A percentile compares a stretch with the other conserved stretches of the same genome.
phyloP scores from a whole-genome alignment of 2,797 vertebrate genomes.

The Fistularia commersonii region DNA sequence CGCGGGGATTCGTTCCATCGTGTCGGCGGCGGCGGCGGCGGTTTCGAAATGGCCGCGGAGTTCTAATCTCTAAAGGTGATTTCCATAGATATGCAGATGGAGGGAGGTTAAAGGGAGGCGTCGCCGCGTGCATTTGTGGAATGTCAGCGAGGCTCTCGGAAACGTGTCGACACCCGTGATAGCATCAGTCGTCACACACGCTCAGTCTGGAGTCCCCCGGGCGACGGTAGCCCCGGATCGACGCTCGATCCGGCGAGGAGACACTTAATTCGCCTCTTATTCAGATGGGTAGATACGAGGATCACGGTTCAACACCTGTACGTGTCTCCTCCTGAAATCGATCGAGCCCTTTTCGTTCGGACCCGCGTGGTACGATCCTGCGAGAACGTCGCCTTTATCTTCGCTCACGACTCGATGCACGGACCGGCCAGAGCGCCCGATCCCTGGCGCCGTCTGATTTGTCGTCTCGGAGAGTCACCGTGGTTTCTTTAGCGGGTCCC shows the following conservation, averaged over 20 bases:
- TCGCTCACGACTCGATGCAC: too few species aligned
- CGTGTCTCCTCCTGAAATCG: too few species aligned
- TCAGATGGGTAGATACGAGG: too few species aligned
- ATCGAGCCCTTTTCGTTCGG: too few species aligned
- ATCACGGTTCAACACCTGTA: too few species aligned
- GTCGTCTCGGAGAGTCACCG: background rate
- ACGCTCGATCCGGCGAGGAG: background rate
- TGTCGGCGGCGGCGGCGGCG: background rate
- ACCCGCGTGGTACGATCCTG: too few species aligned
- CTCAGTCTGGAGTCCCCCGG: conserved; percentile 18
- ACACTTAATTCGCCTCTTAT: too few species aligned
- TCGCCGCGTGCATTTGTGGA: conserved; percentile 33
- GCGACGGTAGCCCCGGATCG: conserved; percentile 3
- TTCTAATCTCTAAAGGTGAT: conserved; percentile 2
- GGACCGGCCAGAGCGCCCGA: background rate
- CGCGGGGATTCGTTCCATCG: too few species aligned
- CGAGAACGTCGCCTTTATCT: too few species aligned
- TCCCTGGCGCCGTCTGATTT: background rate
- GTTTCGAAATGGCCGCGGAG: background rate
- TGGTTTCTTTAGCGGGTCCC: too few species aligned
- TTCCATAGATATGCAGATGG: conserved; percentile 15
- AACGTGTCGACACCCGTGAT: conserved; percentile 58
- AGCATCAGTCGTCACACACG: conserved; percentile 21
- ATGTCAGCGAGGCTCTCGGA: conserved; percentile 40
- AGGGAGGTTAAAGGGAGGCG: conserved; percentile 2